Evolutionary conservation across 1,140 invertebrate species (phyloP).

Genomic region (Diabrotica undecimpunctata): DNA sequence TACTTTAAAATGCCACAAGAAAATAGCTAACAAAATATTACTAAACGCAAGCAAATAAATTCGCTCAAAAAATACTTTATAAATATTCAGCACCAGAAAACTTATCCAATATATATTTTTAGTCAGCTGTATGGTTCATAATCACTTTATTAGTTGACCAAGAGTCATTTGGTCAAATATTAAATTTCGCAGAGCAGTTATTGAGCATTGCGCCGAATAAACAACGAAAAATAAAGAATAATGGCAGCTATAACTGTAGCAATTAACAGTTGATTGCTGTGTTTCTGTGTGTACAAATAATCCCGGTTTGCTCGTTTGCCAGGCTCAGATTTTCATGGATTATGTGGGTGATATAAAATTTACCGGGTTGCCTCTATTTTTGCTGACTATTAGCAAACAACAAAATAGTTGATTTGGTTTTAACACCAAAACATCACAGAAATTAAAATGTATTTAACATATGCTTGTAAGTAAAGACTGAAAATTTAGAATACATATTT

Average conservation of each 20-base stretch:
- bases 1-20: too few relatives aligned
- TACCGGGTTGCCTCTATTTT: background rate
- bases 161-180: slow-evolving; percentile 4
- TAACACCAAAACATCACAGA: too few relatives aligned
- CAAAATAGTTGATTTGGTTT: too few relatives aligned
- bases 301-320: slow-evolving; percentile 5
- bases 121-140: slow-evolving; percentile 7
- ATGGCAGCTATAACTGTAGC: slow-evolving; percentile 12
- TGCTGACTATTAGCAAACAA: background rate
- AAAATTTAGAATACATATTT: too few relatives aligned
- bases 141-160: slow-evolving; percentile 13
- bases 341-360: slow-evolving; percentile 8
- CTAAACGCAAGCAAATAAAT: too few relatives aligned
- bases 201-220: slow-evolving; percentile 6
- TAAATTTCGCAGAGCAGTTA: background rate
- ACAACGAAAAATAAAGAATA: slow-evolving; percentile 18
- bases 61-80: too few relatives aligned
- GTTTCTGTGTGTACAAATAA: slow-evolving; percentile 15
- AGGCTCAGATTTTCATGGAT: slow-evolving; percentile 13
- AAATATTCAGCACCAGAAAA: too few relatives aligned
- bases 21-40: too few relatives aligned
- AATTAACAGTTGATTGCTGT: slow-evolving; percentile 18
- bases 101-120: background rate
- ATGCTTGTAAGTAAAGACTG: too few relatives aligned
- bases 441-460: too few relatives aligned